Evolutionary conservation across 2,888 invertebrate genomes (phyloP).

Genomic region (Tenthredo amoena): DNA sequence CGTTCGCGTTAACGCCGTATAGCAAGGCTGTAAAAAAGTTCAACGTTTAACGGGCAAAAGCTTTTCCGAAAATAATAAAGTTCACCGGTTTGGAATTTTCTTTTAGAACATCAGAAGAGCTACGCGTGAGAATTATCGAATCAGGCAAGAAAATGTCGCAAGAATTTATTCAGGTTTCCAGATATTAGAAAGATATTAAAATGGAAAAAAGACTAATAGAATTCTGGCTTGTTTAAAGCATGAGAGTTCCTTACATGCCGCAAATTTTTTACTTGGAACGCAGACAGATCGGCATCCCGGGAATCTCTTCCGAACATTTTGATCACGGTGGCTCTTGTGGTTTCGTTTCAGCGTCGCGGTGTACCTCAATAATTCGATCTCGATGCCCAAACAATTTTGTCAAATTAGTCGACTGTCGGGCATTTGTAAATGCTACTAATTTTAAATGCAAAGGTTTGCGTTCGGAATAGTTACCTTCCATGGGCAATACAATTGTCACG

Average conservation of each 20-base stretch:
- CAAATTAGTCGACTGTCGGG: constrained; percentile 15
- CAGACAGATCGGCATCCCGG: constrained; percentile 7
- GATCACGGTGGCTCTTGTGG: constrained; percentile 23
- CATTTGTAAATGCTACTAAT: constrained; percentile 6
- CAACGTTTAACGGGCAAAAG: constrained; percentile 12
- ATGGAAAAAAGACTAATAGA: not conserved
- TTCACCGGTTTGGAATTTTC: not conserved
- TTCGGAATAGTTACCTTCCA: not conserved
- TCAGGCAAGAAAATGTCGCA: not conserved
- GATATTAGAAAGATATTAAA: not conserved
- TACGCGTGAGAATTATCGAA: not conserved
- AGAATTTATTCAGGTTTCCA: not conserved
- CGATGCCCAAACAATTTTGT: constrained; percentile 29
- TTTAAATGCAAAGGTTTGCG: constrained; percentile 28
- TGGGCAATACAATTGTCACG: not conserved
- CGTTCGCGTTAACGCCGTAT: not conserved
- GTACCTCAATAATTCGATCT: constrained; percentile 30
- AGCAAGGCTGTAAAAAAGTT: not conserved
- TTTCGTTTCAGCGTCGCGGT: not conserved
- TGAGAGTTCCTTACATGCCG: not conserved
- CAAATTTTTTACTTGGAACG: constrained; percentile 11
- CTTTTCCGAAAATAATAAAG: constrained; percentile 12
- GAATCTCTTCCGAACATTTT: constrained; percentile 18
- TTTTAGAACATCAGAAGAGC: not conserved
- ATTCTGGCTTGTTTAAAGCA: not conserved